Evolutionary conservation across 2,888 invertebrate genomes (phyloP).

Genomic region (Pherbina coryleti): DNA sequence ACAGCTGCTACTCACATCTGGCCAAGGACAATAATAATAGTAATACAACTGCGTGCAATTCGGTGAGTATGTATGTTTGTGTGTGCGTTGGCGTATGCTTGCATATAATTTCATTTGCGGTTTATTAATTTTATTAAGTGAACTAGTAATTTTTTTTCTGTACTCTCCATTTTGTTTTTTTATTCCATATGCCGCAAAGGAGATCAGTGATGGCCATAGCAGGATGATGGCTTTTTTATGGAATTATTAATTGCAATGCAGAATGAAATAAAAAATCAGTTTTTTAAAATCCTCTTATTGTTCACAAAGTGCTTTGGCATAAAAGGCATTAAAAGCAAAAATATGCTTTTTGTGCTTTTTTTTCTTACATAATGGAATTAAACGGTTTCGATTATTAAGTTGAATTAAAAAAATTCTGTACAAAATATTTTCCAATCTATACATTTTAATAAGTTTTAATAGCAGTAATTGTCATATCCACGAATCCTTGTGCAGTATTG

Average conservation of each 20-base stretch:
- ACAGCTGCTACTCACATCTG: background rate
- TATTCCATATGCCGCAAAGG: background rate
- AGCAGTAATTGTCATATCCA: no score
- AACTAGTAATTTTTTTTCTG: constrained; percentile 19
- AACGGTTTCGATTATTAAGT: no score
- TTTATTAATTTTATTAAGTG: constrained; percentile 61
- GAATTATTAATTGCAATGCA: background rate
- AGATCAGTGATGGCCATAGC: background rate
- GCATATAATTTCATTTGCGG: constrained; percentile 63
- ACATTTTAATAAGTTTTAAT: no score
- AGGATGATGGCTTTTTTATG: background rate
- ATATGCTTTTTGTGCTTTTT: no score
- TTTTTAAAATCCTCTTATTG: no score
- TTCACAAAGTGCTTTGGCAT: no score
- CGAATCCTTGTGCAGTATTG: no score
- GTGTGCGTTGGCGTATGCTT: constrained; percentile 42
- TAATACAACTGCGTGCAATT: background rate
- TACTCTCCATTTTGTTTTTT: background rate
- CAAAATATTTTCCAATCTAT: no score
- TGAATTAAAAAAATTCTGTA: no score
- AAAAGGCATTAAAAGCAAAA: no score
- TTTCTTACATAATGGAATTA: no score
- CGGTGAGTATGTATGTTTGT: background rate
- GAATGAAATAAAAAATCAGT: no score
- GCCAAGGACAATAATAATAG: constrained; percentile 19